Base-by-base conservation (phyloP, 1,140 invertebrate species). In the Brevipalpus yothersi region DNA sequence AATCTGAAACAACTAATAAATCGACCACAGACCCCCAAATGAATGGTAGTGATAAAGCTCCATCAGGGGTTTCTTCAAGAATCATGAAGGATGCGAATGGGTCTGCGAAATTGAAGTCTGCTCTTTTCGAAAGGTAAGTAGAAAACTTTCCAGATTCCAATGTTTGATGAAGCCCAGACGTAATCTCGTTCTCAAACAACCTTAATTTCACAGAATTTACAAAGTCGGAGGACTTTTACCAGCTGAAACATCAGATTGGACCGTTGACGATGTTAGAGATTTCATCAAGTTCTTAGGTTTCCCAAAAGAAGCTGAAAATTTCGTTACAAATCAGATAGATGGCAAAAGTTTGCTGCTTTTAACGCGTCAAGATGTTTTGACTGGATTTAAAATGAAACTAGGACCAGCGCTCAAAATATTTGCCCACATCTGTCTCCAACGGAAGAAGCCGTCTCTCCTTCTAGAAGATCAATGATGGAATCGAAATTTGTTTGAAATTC, bases 341-440 rank as follows among this genome's bases (percentile, higher is more conserved):
- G 87, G 87, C 0, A 77, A 80, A 63, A 82, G 83, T 5, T 70
- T 91, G 40, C 72, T 88, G 23, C 74, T 90, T 64, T 76, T 89
- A 71, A 80, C 80, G 65, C 74, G 86, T 63, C 76, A 77, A 41
- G 86, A 91, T 68, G 83, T 90, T 4, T 72, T 90, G 3, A 79
- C 74, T 49, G 81, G 82, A 31, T 72, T 91, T 47, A 78, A 80
- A 58, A 70, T 91, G 19, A 82, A 84, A 61, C 71, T 91, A 1
- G 86, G 86, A 12, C 86, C 85, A 31, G 87, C 86, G 5, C 72
- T 91, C 9, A 86, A 88, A 69, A 80, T 91, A 56, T 90, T 87
- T 68, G 75, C 80, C 47, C 83, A 86, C 60, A 70, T 78, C 40
- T 68, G 69, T 53, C 67, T 77, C 0, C 75, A 77, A 17, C 12